phyloP scores from a whole-genome alignment of 92 coral and sea anemone species.

The Ricordea florida region DNA sequence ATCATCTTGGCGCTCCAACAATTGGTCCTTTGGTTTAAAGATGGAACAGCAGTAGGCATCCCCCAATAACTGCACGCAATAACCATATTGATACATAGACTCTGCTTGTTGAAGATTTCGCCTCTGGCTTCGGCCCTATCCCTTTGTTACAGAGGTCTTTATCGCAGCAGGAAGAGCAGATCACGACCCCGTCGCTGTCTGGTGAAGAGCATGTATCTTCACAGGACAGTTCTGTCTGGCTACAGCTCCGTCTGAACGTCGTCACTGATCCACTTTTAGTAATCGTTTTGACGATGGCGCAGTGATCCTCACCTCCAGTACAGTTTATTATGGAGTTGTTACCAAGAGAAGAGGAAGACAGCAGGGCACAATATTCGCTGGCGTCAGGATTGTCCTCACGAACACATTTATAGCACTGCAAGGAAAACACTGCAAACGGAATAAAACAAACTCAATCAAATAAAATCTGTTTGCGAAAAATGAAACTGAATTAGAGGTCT shows the following conservation, averaged over 20 bases:
- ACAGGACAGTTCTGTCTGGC: neutral
- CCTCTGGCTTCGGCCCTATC: neutral
- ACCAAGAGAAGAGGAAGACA: neutral
- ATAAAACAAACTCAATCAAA: neutral
- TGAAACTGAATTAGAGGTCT: too few relatives aligned
- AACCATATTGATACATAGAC: too few relatives aligned
- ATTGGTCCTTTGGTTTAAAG: too few relatives aligned
- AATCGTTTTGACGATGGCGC: neutral
- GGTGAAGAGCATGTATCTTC: neutral
- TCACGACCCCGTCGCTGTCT: neutral
- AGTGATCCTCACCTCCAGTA: neutral
- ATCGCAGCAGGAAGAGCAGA: slow-evolving; percentile 13
- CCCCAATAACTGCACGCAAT: too few relatives aligned
- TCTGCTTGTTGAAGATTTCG: slow-evolving; percentile 18
- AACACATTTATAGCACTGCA: slow-evolving; percentile 9
- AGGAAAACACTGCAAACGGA: neutral
- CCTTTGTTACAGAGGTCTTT: slow-evolving; percentile 26
- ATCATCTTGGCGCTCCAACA: too few relatives aligned
- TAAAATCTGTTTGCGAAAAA: too few relatives aligned
- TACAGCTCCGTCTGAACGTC: neutral
- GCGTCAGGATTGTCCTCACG: slow-evolving; percentile 1
- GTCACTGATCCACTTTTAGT: neutral
- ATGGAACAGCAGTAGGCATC: too few relatives aligned
- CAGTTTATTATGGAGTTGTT: neutral
- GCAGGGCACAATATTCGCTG: neutral